These are phyloP conservation scores for Nebria brevicollis DNA, from an alignment of 2,888 invertebrate species.

Conservation along the genomic window DNA sequence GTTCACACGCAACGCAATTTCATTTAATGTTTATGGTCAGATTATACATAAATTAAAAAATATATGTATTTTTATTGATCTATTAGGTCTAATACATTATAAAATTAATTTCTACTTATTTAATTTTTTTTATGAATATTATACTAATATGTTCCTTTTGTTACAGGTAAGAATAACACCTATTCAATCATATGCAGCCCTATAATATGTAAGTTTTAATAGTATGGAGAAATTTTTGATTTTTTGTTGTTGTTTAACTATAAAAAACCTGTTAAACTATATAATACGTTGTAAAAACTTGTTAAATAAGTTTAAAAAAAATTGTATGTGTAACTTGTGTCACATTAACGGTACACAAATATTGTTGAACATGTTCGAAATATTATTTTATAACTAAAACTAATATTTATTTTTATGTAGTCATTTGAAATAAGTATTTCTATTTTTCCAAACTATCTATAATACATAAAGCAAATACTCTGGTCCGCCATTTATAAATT, in stretches of 20 bases:
- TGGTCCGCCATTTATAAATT: background rate
- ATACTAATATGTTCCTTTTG: too few species aligned
- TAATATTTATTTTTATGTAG: background rate
- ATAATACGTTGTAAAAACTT: background rate
- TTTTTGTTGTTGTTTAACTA: background rate
- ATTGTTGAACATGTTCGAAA: too few species aligned
- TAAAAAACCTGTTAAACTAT: background rate
- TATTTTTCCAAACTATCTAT: too few species aligned
- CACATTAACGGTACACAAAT: background rate
- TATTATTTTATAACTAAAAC: background rate
- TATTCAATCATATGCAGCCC: too few species aligned
- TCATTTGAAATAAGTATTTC: background rate
- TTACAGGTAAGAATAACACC: too few species aligned
- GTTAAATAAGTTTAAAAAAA: background rate
- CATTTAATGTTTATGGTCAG: background rate
- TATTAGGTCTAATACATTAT: too few species aligned
- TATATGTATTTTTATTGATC: too few species aligned
- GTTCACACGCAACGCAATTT: conserved; percentile 5
- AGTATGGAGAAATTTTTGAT: background rate
- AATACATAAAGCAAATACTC: too few species aligned
- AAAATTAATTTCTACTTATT: too few species aligned
- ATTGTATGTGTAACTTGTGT: background rate
- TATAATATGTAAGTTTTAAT: background rate
- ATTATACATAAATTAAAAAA: too few species aligned
- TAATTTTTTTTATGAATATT: too few species aligned